Evolutionary conservation across 2,113 vertebrate species (phyloP), one percentile per base, ranked within the genome.

Genomic region (Stomatorhinus ivindoensis): DNA sequence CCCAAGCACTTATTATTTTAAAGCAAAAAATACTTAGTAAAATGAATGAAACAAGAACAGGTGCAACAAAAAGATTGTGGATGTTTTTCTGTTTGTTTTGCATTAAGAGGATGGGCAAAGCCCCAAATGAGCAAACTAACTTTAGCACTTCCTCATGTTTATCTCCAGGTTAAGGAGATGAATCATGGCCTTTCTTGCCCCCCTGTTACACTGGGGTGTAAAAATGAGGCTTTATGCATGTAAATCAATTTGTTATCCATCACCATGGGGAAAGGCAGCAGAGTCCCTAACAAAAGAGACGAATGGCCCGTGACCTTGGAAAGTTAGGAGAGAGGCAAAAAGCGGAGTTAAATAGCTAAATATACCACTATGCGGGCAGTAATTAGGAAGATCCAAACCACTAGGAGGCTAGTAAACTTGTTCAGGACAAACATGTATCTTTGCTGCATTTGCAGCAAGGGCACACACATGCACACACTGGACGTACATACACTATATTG

Each of bases 161-260:
- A 42, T 76, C 35, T 76, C 35, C 6, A 35, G 11, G 11, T 39
- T 39, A 76, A 39, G 73, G 35, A 76, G 35, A 15, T 39, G 4
- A 13, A 19, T 55, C 27, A 0, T 55, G 50, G 47, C n/a, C 47
- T 55, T 51, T 35, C 47, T 51, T 47, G 44, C 24, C 46, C 19
- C 48, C 44, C 42, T 1, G 42, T 48, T 84, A n/a, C 82, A 84
- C 82, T 84, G 82, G 82, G 82, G 44, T 84, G 82, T 84, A 47
- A 84, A 84, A 84, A 84, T n/a, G 9, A 84, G 35, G 39, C 44
- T 42, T n/a, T 46, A 11, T 85, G 42, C 42, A 48, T 76, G 31
- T 35, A 42, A 85, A 85, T 85, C 46, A 27, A 85, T 85, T 85
- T 85, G 82, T 47, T 76, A 76, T 76, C 82, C 82, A 47, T 84